Evolutionary conservation across 1,140 invertebrate species (phyloP).

Genomic region (Drosophila lini): DNA sequence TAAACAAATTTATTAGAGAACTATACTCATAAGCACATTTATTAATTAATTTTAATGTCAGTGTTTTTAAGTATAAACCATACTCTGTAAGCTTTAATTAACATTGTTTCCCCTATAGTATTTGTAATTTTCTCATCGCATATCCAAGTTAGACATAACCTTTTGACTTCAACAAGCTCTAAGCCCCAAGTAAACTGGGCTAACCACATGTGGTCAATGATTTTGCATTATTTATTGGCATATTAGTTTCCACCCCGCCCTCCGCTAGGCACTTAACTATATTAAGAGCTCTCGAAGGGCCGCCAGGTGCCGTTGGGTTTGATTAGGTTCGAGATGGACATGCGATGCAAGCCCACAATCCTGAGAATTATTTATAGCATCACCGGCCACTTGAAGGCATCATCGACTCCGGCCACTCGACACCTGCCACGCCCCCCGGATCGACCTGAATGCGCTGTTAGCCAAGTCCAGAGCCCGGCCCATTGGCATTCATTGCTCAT

Average conservation of each 20-base stretch:
- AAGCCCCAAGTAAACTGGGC: neutral
- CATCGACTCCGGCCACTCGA: slow-evolving; percentile 17
- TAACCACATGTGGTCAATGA: slow-evolving; percentile 8
- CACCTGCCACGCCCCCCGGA: slow-evolving; percentile 18
- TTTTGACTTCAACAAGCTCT: slow-evolving; percentile 1
- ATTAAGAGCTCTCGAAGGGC: slow-evolving; percentile 14
- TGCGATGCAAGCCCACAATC: slow-evolving; percentile 6
- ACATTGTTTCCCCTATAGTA: neutral
- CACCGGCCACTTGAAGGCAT: slow-evolving; percentile 29
- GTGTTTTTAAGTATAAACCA: neutral
- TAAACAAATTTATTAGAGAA: neutral
- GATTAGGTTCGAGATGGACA: slow-evolving; percentile 27
- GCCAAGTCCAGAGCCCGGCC: neutral
- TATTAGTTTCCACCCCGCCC: slow-evolving; percentile 1
- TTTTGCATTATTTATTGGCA: slow-evolving; percentile 27
- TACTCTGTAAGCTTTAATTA: no score
- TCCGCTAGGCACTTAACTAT: neutral
- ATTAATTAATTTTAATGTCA: no score
- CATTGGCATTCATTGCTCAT: slow-evolving; percentile 46
- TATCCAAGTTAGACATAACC: neutral
- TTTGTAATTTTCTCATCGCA: neutral
- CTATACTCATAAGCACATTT: no score
- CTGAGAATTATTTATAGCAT: slow-evolving; percentile 39
- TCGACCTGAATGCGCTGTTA: neutral
- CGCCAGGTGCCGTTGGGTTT: slow-evolving; percentile 29